Percentiles rank a stretch among this genome's conserved stretches.
phyloP scores from a whole-genome alignment of 2,888 invertebrate species.

The Caenorhabditis wallacei region DNA sequence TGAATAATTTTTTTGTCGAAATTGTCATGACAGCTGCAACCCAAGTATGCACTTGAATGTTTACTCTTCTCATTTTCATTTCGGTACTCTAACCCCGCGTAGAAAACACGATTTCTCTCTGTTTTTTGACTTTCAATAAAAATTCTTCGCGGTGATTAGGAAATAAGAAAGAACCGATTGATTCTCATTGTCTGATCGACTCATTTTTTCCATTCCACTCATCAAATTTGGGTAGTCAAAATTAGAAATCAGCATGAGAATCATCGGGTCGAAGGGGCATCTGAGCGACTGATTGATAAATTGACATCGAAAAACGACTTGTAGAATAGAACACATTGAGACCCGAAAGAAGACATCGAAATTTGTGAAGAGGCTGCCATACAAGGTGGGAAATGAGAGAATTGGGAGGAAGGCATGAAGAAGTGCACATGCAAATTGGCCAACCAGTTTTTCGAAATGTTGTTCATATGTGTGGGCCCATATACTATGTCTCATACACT shows the following conservation, averaged over 20 bases:
- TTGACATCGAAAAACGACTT: constrained; percentile 48
- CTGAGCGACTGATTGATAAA: constrained; percentile 57
- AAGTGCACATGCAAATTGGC: constrained; percentile 69
- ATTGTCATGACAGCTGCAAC: constrained; percentile 41
- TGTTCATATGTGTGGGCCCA: constrained; percentile 60
- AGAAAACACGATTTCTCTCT: constrained; percentile 25
- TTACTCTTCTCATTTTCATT: constrained; percentile 39
- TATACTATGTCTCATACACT: constrained; percentile 52
- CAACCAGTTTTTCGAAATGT: constrained; percentile 63
- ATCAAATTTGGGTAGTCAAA: constrained; percentile 57
- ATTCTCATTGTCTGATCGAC: constrained; percentile 20
- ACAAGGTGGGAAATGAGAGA: constrained; percentile 15
- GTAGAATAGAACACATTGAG: constrained; percentile 58
- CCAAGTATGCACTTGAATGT: constrained; percentile 37
- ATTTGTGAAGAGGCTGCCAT: constrained; percentile 61
- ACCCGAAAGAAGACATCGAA: constrained; percentile 38
- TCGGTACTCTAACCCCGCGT: constrained; percentile 2
- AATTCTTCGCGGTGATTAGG: constrained; percentile 17
- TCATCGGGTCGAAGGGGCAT: constrained; percentile 42
- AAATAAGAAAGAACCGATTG: constrained; percentile 19
- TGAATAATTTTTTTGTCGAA: constrained; percentile 16
- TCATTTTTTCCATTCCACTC: constrained; percentile 11
- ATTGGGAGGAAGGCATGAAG: constrained; percentile 17
- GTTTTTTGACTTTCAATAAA: constrained; percentile 22
- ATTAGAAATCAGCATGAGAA: constrained; percentile 40